Evolutionary conservation across 2,797 vertebrate species (phyloP), one percentile per base, ranked within the genome.

Genomic region (Paguma larvata): DNA sequence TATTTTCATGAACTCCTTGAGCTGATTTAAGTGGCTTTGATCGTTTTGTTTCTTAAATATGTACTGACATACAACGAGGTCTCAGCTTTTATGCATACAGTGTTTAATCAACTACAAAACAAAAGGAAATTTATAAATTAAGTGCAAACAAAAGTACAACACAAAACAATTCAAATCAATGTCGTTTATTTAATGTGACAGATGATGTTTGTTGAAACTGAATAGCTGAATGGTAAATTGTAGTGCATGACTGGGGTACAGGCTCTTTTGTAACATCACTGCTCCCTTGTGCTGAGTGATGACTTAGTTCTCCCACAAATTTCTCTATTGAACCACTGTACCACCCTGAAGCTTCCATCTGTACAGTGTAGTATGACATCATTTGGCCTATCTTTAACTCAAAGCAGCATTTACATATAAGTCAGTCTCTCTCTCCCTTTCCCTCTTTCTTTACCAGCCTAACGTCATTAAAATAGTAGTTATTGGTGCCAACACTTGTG

Each of bases 21-120:
- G 65, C 79, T 89, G 70, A 88, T 79, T 88, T 65, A 38, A 95
- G 30, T 93, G 88, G 41, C 62, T 93, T 95, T n/a, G 13, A 94
- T 48, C 44, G 85, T 95, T 75, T 96, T 87, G 15, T 91, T 79
- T 6, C 46, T 85, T 85, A 93, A 78, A 48, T 96, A 85, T 53
- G 6, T 34, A 67, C 80, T 10, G 21, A 91, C 18, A 92, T 1
- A 85, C 10, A 75, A 32, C 13, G 13, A 72, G 18, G 27, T 92
- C 32, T 90, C 53, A 87, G 84, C 10, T 73, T 82, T 63, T 73
- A 46, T 59, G 79, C 41, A 94, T 86, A 53, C 32, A 93, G 59
- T 79, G 38, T 91, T 95, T 90, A 97, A 97, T 78, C 14, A 94
- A 91, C 44, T 70, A 8, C 48, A 89, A 94, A 73, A 62, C n/a